Evolutionary conservation across 2,797 vertebrate genomes (phyloP).

Genomic region (Petrocephalus schoutedeni): DNA sequence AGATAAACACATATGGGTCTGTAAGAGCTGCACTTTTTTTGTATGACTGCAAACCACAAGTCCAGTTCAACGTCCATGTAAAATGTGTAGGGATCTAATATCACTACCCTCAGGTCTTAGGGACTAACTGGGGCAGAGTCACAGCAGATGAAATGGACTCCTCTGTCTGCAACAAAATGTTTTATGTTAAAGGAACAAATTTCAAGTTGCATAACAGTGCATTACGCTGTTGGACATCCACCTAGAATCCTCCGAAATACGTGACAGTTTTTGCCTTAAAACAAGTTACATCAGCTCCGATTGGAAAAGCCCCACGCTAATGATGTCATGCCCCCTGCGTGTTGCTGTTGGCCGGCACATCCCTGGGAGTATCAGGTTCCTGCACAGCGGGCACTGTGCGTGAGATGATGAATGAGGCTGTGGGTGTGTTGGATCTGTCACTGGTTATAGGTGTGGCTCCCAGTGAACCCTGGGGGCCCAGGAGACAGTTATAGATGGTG

Average conservation of each 20-base stretch:
- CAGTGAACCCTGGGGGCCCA: conserved; percentile 11
- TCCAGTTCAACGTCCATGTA: background rate
- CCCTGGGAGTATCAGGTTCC: conserved; percentile 7
- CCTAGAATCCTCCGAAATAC: background rate
- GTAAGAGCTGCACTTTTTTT: background rate
- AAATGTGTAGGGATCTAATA: background rate
- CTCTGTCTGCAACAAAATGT: background rate
- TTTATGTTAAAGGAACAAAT: background rate
- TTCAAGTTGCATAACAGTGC: background rate
- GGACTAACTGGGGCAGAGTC: background rate
- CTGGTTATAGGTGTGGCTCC: conserved; percentile 22
- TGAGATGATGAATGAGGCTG: conserved; percentile 19
- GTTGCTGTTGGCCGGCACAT: background rate
- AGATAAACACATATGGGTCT: conserved; percentile 5
- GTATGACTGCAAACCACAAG: background rate
- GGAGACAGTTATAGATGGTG: conserved; percentile 23
- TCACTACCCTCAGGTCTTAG: background rate
- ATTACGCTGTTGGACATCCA: background rate
- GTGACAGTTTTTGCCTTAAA: background rate
- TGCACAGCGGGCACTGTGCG: background rate
- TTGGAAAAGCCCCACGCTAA: background rate
- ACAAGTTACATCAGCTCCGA: background rate
- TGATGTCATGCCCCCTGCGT: background rate
- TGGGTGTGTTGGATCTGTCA: background rate
- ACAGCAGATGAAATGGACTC: background rate